Evolutionary conservation across 2,113 vertebrate species (phyloP).

Genomic region (Prunella fulvescens): DNA sequence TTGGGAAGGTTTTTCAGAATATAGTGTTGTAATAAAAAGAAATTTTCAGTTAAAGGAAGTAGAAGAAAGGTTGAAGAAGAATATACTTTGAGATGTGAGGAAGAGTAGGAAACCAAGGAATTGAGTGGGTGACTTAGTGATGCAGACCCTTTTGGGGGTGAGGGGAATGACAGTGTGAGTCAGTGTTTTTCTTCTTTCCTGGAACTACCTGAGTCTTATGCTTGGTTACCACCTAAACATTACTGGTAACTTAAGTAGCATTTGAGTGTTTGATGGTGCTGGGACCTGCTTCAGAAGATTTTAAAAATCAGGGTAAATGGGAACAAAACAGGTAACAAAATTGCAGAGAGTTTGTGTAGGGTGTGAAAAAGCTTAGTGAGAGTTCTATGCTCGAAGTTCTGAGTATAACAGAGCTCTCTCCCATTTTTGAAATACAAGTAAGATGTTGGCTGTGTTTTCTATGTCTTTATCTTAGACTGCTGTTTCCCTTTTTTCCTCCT

Average conservation of each 20-base stretch:
- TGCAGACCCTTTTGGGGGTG: not conserved
- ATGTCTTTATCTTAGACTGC: not conserved
- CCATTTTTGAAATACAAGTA: not conserved
- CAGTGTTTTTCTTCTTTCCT: not conserved
- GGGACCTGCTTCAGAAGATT: not conserved
- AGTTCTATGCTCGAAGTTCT: accelerated
- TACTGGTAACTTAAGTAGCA: not conserved
- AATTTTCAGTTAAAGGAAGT: not conserved
- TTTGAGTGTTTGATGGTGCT: not conserved
- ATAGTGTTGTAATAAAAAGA: not conserved
- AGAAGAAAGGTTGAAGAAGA: not conserved
- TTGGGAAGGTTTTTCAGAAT: not conserved
- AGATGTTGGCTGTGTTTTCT: not conserved
- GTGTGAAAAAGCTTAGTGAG: not conserved
- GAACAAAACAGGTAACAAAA: not conserved
- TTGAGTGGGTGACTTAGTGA: not conserved
- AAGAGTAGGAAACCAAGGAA: not conserved
- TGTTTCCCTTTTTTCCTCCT: not conserved
- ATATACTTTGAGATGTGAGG: not conserved
- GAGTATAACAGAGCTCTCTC: not conserved
- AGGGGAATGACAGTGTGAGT: not conserved
- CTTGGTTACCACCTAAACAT: not conserved
- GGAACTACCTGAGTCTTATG: not conserved
- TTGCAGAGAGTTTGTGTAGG: not conserved
- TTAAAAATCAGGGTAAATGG: not conserved